A percentile compares a stretch with the other conserved stretches of the same genome.
Conservation (phyloP, 1,140 invertebrate genomes). For the Trachelipus rathkii region DNA sequence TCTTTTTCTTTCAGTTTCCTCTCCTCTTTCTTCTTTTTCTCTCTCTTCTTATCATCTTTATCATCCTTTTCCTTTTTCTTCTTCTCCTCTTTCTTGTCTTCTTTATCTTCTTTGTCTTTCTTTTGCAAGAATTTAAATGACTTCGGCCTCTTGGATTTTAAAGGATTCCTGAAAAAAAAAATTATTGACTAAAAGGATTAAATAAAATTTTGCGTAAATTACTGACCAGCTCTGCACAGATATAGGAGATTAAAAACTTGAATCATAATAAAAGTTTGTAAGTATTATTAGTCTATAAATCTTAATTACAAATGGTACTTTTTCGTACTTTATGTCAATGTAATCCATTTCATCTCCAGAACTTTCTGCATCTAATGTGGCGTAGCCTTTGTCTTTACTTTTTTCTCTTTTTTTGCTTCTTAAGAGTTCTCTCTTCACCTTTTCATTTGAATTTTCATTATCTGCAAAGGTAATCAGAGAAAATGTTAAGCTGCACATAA, state of each 20-base stretch:
- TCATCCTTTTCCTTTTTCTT: slow-evolving; percentile 49
- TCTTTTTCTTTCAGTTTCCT: slow-evolving; percentile 51
- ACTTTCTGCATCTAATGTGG: neutral
- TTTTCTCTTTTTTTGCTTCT: slow-evolving; percentile 4
- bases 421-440: neutral
- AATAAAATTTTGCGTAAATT: no score
- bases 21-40: slow-evolving; percentile 59
- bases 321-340: neutral
- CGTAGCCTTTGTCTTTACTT: neutral
- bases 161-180: slow-evolving; percentile 45
- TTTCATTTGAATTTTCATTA: slow-evolving; percentile 5
- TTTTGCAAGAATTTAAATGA: slow-evolving; percentile 50
- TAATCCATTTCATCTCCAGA: slow-evolving; percentile 3
- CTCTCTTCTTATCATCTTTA: slow-evolving; percentile 63
- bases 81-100: slow-evolving; percentile 47
- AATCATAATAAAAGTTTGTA: no score
- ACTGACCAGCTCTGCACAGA: no score
- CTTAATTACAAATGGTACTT: no score
- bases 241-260: no score
- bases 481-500: neutral
- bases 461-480: neutral
- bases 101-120: slow-evolving; percentile 49
- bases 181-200: neutral
- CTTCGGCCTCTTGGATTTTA: slow-evolving; percentile 44
- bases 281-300: no score